Evolutionary conservation across 64 coral and sea anemone genomes (phyloP).

Genomic region (Catalaphyllia jardinei): DNA sequence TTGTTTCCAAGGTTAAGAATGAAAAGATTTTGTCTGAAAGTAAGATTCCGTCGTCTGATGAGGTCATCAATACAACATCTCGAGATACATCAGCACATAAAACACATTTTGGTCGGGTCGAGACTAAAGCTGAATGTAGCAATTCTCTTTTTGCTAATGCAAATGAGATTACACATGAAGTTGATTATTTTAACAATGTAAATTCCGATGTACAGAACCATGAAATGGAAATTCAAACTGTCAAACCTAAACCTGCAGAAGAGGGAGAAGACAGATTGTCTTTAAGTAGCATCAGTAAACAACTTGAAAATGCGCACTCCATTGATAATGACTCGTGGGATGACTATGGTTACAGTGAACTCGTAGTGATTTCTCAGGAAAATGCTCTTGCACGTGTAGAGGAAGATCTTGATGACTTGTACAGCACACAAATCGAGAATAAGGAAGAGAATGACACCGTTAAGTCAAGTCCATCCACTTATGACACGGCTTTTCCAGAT

Average conservation of each 20-base stretch:
- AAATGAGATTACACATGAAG: not conserved
- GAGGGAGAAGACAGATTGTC: not conserved
- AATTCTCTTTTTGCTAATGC: not conserved
- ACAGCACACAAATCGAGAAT: not conserved
- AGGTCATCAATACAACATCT: not conserved
- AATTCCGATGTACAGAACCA: not conserved
- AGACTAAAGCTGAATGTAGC: not conserved
- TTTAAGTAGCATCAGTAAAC: slow-evolving; percentile 21
- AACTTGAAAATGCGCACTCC: not conserved
- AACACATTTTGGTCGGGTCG: not conserved
- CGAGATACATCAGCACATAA: not conserved
- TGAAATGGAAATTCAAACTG: not conserved
- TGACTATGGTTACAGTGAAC: not conserved
- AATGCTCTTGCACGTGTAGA: slow-evolving; percentile 41
- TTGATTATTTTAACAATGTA: too few relatives aligned
- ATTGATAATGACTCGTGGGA: slow-evolving; percentile 10
- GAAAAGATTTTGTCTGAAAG: not conserved
- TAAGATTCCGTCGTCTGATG: not conserved
- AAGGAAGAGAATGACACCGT: not conserved
- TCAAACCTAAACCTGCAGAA: not conserved
- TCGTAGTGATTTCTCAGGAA: slow-evolving; percentile 26
- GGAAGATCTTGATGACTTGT: slow-evolving; percentile 27
- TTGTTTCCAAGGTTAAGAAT: not conserved
- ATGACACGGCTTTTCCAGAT: not conserved
- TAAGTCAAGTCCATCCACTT: not conserved